These are phyloP conservation scores for Agrotis ipsilon DNA, from an alignment of 2,888 invertebrate genomes.

Conservation along the genomic window DNA sequence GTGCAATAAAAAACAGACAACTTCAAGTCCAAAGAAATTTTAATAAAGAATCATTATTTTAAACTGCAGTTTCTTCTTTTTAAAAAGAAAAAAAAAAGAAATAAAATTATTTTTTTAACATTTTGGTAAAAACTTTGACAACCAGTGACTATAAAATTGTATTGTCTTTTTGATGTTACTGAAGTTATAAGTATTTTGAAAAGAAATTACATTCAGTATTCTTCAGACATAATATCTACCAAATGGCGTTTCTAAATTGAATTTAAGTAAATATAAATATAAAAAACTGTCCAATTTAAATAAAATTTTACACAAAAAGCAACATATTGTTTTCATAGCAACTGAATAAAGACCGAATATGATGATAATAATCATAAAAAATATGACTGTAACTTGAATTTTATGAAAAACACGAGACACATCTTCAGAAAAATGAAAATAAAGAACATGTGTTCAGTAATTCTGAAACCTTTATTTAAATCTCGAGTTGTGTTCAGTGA, in stretches of 20 bases:
- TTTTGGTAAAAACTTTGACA: slow-evolving; percentile 29
- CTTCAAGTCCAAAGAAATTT: slow-evolving; percentile 8
- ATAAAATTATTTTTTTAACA: neutral
- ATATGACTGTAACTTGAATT: neutral
- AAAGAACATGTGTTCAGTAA: neutral
- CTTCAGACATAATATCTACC: slow-evolving; percentile 1
- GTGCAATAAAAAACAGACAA: slow-evolving; percentile 44
- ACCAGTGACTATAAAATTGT: slow-evolving; percentile 7
- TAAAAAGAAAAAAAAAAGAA: neutral
- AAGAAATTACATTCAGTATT: slow-evolving; percentile 5
- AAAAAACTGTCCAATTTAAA: slow-evolving; percentile 11
- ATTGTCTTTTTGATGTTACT: slow-evolving; percentile 17
- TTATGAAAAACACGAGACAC: neutral
- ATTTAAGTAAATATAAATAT: neutral
- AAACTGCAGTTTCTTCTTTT: neutral
- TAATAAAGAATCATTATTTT: slow-evolving; percentile 8
- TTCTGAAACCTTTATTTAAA: too few relatives aligned
- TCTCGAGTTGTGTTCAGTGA: too few relatives aligned
- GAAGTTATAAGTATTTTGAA: slow-evolving; percentile 25
- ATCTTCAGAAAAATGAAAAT: neutral
- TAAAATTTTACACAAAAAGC: neutral
- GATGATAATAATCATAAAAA: neutral
- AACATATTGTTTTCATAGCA: slow-evolving; percentile 2
- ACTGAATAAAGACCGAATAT: slow-evolving; percentile 1
- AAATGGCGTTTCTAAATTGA: slow-evolving; percentile 8